Percentiles rank a stretch among this genome's conserved stretches.
Evolutionary conservation across 2,888 invertebrate species (phyloP).

Genomic region (Sarcophaga caerulescens): DNA sequence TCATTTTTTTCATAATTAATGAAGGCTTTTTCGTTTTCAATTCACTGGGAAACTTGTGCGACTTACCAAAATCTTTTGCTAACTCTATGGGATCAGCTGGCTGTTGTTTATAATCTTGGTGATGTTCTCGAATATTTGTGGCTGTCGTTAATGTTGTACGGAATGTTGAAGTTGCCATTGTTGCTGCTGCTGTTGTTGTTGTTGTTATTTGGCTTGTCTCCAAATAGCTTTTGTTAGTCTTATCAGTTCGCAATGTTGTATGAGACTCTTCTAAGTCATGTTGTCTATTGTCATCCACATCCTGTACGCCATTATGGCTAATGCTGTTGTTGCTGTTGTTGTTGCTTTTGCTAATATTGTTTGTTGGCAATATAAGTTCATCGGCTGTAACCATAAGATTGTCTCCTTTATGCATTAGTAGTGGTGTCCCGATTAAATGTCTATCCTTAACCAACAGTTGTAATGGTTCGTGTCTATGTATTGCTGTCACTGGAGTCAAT

Average conservation of each 20-base stretch:
- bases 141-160: slow-evolving; percentile 37
- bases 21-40: slow-evolving; percentile 73
- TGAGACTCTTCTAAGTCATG: slow-evolving; percentile 42
- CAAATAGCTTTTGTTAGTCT: slow-evolving; percentile 70
- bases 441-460: slow-evolving; percentile 78
- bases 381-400: slow-evolving; percentile 78
- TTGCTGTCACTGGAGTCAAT: slow-evolving; percentile 38
- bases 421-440: slow-evolving; percentile 79
- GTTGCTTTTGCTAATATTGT: slow-evolving; percentile 39
- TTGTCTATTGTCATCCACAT: neutral
- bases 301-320: slow-evolving; percentile 3
- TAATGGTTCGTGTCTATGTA: slow-evolving; percentile 75
- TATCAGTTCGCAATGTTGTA: slow-evolving; percentile 69
- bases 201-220: slow-evolving; percentile 50
- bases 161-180: slow-evolving; percentile 26
- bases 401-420: slow-evolving; percentile 79
- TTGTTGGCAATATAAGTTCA: slow-evolving; percentile 73
- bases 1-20: slow-evolving; percentile 77
- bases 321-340: slow-evolving; percentile 41
- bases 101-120: slow-evolving; percentile 13
- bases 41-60: slow-evolving; percentile 23
- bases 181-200: slow-evolving; percentile 18
- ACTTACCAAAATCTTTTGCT: slow-evolving; percentile 13
- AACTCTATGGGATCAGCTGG: neutral
- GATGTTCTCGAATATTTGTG: slow-evolving; percentile 11